Percentiles rank a stretch among this genome's conserved stretches.
Conservation (phyloP, 2,797 vertebrate genomes). For the Phataginus tricuspis region DNA sequence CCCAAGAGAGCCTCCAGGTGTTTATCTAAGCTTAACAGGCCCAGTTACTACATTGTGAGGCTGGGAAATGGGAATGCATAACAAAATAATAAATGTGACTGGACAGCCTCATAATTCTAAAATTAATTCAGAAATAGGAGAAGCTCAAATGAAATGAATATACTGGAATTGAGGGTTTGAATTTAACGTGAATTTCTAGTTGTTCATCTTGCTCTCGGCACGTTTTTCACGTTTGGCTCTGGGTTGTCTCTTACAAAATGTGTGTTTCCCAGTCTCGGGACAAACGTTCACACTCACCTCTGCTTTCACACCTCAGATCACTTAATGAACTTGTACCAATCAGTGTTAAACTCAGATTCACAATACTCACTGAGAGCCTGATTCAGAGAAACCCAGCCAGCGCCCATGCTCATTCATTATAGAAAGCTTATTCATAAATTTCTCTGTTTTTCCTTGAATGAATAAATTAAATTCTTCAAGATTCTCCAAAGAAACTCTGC, state of each 20-base stretch:
- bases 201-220: not conserved
- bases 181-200: conserved; percentile 52
- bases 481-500: not conserved
- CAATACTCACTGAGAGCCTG: not conserved
- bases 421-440: not conserved
- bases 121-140: conserved; percentile 66
- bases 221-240: not conserved
- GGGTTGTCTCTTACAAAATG: not conserved
- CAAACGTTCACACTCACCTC: not conserved
- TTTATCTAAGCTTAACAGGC: conserved; percentile 82
- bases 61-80: conserved; percentile 70
- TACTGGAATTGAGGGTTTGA: not conserved
- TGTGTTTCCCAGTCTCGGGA: not conserved
- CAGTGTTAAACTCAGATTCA: not conserved
- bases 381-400: not conserved
- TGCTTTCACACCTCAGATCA: not conserved
- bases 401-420: not conserved
- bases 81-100: conserved; percentile 69
- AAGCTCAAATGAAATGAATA: conserved; percentile 7
- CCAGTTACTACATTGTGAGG: conserved; percentile 77
- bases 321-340: not conserved
- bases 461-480: not conserved
- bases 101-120: conserved; percentile 73
- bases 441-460: not conserved
- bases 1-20: conserved; percentile 86